Base-by-base conservation (phyloP, 1,140 invertebrate species). In the Drosophila grimshawi region DNA sequence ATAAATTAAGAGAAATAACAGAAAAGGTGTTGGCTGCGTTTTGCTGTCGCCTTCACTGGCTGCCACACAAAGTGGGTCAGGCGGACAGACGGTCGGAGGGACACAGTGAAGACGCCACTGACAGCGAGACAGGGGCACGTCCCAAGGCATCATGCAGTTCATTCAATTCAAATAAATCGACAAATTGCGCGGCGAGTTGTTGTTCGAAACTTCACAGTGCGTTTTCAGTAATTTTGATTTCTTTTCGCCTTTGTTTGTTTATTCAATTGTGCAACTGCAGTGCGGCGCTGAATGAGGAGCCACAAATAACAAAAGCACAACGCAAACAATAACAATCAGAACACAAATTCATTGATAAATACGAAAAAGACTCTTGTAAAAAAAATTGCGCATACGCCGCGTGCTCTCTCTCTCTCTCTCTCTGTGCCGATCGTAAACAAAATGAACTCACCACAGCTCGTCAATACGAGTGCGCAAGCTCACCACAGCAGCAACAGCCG, bases 381-480 rank as follows among this genome's bases (percentile, higher is more conserved):
- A 69, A 70, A 78, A 74, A 82, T 75, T 49, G 61, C 72, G 66
- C 46, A 65, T 71, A 73, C 76, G 65, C 48, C 51, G 37, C 49
- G 48, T 63, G 49, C 11, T n/a, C 52, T 32, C 64, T 68, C 71
- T 55, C 32, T 32, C 32, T 43, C 61, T 27, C 51, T 45, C 43
- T 3, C 19, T 19, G 19, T 19, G 19, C 19, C 62, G 73, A 59
- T 71, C 68, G 68, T 72, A 76, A 76, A 73, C 69, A 85, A 63
- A 66, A 91, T 91, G 88, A 82, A 86, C 63, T 80, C 88, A 66
- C 75, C 85, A 76, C 81, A 89, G 80, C 69, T 89, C 4, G 81
- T 78, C 19, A 71, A 65, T 5, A 80, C 71, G 27, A 53, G 60
- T 35, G 70, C 78, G 71, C 65, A 76, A 78, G 68, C 75, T 74